Conservation (phyloP, 2,113 vertebrate genomes). For the Thinocorus orbignyianus region DNA sequence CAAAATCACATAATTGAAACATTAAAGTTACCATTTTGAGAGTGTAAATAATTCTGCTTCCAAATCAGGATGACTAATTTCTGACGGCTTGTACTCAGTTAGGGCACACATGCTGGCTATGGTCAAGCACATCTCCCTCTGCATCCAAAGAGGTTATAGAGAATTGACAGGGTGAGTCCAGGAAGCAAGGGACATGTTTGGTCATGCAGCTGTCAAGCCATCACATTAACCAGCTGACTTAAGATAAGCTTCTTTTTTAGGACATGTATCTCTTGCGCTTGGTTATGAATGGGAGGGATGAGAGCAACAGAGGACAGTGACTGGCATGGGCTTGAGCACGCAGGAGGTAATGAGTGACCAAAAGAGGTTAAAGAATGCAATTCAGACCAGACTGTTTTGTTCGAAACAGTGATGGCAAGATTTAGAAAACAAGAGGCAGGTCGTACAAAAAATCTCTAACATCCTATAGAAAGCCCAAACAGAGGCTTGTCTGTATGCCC, state of each 20-base stretch:
- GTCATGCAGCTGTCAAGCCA: neutral
- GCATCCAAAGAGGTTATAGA: neutral
- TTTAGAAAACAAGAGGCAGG: neutral
- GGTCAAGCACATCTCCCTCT: neutral
- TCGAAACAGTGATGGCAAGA: neutral
- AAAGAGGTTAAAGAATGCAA: neutral
- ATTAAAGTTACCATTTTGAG: neutral
- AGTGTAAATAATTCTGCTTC: neutral
- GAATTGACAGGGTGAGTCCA: neutral
- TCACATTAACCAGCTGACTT: neutral
- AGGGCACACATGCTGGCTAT: accelerated
- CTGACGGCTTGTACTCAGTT: neutral
- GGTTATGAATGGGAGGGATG: neutral
- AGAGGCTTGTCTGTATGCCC: neutral
- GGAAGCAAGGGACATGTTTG: neutral
- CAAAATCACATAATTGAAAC: neutral
- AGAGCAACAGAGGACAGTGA: neutral
- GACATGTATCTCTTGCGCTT: neutral
- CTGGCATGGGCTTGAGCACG: neutral
- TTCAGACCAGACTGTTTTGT: neutral
- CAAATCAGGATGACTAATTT: neutral
- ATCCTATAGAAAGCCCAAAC: neutral
- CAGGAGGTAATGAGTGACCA: neutral
- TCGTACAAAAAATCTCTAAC: neutral
- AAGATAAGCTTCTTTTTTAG: neutral